Evolutionary conservation across 1,140 invertebrate genomes (phyloP).

Genomic region (Trichoplusia ni): DNA sequence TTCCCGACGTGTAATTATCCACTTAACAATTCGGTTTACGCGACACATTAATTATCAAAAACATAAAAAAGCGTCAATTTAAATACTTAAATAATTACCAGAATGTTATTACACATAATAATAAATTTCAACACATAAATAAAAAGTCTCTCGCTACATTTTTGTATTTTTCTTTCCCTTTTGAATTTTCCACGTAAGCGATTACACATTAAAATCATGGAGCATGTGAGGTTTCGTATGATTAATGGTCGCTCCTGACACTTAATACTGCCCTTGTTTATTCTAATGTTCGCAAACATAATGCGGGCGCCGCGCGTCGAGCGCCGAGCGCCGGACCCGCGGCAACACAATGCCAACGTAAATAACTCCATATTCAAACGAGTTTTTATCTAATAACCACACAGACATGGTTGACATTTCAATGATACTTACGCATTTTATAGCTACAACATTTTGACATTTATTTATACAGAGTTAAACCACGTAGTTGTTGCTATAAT

Average conservation of each 20-base stretch:
- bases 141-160: constrained; percentile 24
- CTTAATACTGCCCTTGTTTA: constrained; percentile 47
- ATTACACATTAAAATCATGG: constrained; percentile 46
- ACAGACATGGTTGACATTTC: constrained; percentile 2
- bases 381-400: constrained; percentile 6
- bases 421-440: not conserved
- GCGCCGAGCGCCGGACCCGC: constrained; percentile 21
- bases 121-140: constrained; percentile 9
- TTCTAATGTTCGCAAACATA: constrained; percentile 29
- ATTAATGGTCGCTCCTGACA: constrained; percentile 42
- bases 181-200: constrained; percentile 42
- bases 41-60: constrained; percentile 16
- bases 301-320: too few relatives aligned
- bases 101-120: not conserved
- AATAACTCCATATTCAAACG: not conserved
- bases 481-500: not conserved
- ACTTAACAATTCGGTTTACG: not conserved
- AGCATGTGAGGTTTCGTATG: constrained; percentile 39
- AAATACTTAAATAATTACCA: constrained; percentile 27
- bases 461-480: not conserved
- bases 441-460: not conserved
- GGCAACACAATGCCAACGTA: constrained; percentile 1
- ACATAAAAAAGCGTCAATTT: constrained; percentile 23
- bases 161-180: constrained; percentile 24
- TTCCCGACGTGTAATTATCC: constrained; percentile 1